phyloP scores from a whole-genome alignment of 64 coral and sea anemone genomes.

The Montipora sp. region DNA sequence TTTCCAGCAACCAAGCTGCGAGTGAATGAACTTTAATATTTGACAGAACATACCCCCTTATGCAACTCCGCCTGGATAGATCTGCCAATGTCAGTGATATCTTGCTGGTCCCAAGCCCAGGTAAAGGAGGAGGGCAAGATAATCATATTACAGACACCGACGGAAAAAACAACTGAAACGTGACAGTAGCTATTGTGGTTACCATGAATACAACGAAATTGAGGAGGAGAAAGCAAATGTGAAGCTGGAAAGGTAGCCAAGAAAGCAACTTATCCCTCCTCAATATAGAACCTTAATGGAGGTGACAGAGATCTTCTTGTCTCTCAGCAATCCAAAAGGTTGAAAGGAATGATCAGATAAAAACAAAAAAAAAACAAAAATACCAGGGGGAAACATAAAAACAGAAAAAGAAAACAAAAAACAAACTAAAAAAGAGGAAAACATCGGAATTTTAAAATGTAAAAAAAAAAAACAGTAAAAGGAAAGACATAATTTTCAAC shows the following conservation, averaged over 20 bases:
- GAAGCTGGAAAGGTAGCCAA: not conserved
- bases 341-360: not conserved
- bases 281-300: too few species aligned
- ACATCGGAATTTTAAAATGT: too few species aligned
- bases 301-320: too few species aligned
- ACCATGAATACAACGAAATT: too few species aligned
- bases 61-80: slow-evolving; percentile 5
- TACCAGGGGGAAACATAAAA: too few species aligned
- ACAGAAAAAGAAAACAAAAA: too few species aligned
- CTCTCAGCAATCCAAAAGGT: too few species aligned
- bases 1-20: not conserved
- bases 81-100: not conserved
- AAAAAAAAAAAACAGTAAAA: too few species aligned
- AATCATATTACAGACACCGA: not conserved
- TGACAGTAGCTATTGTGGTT: too few species aligned
- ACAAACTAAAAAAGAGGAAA: too few species aligned
- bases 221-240: not conserved
- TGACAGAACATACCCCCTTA: not conserved
- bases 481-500: too few species aligned
- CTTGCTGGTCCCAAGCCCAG: slow-evolving; percentile 16
- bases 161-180: too few species aligned
- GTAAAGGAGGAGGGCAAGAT: not conserved
- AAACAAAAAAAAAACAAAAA: not conserved
- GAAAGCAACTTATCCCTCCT: not conserved
- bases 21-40: not conserved